phyloP scores from a whole-genome alignment of 1,140 invertebrate species.

The Drosophila neocordata region DNA sequence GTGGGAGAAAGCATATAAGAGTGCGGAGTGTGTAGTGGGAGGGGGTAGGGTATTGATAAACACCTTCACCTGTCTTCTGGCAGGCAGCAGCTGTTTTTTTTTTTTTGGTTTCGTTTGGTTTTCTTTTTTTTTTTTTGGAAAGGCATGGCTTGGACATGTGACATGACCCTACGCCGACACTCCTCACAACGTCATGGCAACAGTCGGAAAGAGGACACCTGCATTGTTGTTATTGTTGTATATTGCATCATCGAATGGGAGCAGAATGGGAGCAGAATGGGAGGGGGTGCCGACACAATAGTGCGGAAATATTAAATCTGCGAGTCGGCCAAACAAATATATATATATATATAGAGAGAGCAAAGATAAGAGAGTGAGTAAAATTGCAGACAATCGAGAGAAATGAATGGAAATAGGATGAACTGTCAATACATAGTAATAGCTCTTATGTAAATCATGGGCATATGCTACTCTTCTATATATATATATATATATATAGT shows the following conservation, averaged over 20 bases:
- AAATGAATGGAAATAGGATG: not conserved
- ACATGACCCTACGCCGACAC: constrained; percentile 20
- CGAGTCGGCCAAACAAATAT: constrained; percentile 23
- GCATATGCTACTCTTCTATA: not conserved
- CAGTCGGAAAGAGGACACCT: not conserved
- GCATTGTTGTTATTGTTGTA: constrained; percentile 2
- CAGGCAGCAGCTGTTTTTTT: constrained; percentile 15
- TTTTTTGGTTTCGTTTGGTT: not conserved
- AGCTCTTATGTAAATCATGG: no score
- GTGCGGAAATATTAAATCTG: constrained; percentile 63
- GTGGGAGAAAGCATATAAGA: not conserved
- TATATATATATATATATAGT: not conserved
- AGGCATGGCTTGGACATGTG: constrained; percentile 49
- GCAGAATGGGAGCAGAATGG: no score
- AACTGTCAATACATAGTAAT: no score
- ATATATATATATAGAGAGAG: no score
- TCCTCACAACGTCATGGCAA: constrained; percentile 41
- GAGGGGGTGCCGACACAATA: constrained; percentile 29
- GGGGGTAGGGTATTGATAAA: constrained; percentile 4
- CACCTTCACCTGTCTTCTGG: constrained; percentile 20
- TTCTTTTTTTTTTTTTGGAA: no score
- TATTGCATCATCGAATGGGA: no score
- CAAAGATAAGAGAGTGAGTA: constrained; percentile 2
- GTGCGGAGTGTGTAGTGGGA: no score
- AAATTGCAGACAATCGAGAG: constrained; percentile 19